A percentile compares a stretch with the other conserved stretches of the same genome.
Evolutionary conservation across 2,113 vertebrate genomes (phyloP).

Genomic region (Galeopterus variegatus): DNA sequence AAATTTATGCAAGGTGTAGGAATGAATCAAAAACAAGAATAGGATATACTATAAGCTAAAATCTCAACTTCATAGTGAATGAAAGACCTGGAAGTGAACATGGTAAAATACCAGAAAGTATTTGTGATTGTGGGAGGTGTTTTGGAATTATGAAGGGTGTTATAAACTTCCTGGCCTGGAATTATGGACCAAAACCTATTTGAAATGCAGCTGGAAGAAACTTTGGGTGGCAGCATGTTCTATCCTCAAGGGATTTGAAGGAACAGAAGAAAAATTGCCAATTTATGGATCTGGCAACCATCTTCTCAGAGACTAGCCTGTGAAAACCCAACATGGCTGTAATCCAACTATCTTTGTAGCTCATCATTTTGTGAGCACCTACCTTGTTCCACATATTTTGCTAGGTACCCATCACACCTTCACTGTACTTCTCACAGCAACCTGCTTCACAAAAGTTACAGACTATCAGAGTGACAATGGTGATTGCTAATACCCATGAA

Average conservation of each 20-base stretch:
- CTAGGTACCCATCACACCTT: neutral
- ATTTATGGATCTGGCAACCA: neutral
- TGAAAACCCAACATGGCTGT: neutral
- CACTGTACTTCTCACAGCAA: neutral
- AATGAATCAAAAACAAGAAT: neutral
- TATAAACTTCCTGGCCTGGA: neutral
- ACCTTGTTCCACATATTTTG: constrained; percentile 23
- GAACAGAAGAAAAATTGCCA: neutral
- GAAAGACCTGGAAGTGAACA: neutral
- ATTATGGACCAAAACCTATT: neutral
- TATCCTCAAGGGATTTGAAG: neutral
- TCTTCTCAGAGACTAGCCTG: neutral
- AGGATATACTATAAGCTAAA: neutral
- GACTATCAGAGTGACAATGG: neutral
- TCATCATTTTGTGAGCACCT: neutral
- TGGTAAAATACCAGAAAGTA: neutral
- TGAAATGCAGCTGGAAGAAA: neutral
- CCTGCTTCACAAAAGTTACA: neutral
- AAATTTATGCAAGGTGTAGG: neutral
- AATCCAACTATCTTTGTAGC: neutral
- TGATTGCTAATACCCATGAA: neutral
- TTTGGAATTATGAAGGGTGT: neutral
- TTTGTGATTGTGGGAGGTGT: neutral
- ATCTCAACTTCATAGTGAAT: neutral
- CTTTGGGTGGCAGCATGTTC: neutral